Percentiles rank a stretch among this genome's conserved stretches.
These are phyloP conservation scores for Threskiornis aethiopicus DNA, from an alignment of 2,797 vertebrate genomes.

Conservation along the genomic window DNA sequence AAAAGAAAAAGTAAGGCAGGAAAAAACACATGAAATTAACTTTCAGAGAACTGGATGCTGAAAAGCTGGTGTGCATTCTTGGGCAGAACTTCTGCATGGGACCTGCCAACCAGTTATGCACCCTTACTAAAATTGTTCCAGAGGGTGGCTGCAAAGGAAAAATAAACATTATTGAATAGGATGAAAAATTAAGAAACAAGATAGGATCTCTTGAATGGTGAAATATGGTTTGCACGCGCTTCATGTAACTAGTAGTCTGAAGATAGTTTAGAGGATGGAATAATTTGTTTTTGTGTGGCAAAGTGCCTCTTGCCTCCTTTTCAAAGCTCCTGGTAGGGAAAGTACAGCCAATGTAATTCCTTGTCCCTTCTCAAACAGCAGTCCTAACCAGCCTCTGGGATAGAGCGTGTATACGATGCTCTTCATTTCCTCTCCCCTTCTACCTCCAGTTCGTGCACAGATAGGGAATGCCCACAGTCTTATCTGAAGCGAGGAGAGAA, in stretches of 20 bases:
- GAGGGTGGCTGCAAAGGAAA: neutral
- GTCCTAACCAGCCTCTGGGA: neutral
- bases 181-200: neutral
- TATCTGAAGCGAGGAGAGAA: neutral
- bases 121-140: neutral
- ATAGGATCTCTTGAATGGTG: neutral
- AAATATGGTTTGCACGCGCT: neutral
- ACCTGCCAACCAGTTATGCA: neutral
- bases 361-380: neutral
- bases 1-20: neutral
- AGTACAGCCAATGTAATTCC: neutral
- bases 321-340: neutral
- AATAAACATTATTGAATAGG: neutral
- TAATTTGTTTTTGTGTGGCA: neutral
- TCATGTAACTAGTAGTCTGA: neutral
- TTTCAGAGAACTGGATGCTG: neutral
- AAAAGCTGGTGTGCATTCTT: neutral
- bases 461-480: neutral
- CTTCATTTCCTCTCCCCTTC: neutral
- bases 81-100: neutral
- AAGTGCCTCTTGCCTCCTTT: neutral
- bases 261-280: neutral
- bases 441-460: neutral
- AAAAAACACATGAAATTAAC: neutral
- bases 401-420: accelerated